phyloP scores from a whole-genome alignment of 2,113 vertebrate species.

The Microcebus murinus region DNA sequence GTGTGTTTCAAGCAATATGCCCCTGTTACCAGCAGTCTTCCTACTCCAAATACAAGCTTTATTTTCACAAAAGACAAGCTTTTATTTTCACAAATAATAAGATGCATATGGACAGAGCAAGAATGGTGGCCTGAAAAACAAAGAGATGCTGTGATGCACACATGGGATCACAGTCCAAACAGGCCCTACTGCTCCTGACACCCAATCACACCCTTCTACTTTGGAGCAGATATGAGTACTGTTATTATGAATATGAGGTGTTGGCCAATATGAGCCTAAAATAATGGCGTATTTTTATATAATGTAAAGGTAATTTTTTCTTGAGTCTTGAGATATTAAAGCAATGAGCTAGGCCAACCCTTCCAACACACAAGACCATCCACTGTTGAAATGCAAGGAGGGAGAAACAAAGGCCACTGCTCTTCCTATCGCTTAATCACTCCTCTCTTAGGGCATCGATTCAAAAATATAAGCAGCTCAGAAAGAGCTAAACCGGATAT shows the following conservation, averaged over 20 bases:
- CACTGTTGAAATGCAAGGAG: background rate
- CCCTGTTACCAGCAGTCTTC: conserved; percentile 13
- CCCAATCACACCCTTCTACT: background rate
- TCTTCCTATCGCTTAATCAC: background rate
- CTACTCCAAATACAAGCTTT: background rate
- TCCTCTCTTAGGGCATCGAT: background rate
- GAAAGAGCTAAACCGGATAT: background rate
- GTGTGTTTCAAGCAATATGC: conserved; percentile 9
- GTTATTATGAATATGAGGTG: background rate
- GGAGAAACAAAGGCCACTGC: background rate
- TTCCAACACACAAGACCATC: background rate
- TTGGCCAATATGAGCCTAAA: background rate
- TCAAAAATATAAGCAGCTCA: background rate
- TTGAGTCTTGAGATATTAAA: background rate
- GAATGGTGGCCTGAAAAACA: background rate
- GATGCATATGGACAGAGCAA: background rate
- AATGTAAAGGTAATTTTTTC: background rate
- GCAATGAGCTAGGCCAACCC: background rate
- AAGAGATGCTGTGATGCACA: background rate
- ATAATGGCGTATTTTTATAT: background rate
- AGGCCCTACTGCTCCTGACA: background rate
- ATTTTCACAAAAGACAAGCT: conserved; percentile 35
- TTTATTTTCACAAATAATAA: conserved; percentile 46
- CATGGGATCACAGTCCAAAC: background rate
- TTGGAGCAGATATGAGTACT: background rate